Conservation (phyloP, 2,888 invertebrate genomes). For the Acrocyrtus sp. region DNA sequence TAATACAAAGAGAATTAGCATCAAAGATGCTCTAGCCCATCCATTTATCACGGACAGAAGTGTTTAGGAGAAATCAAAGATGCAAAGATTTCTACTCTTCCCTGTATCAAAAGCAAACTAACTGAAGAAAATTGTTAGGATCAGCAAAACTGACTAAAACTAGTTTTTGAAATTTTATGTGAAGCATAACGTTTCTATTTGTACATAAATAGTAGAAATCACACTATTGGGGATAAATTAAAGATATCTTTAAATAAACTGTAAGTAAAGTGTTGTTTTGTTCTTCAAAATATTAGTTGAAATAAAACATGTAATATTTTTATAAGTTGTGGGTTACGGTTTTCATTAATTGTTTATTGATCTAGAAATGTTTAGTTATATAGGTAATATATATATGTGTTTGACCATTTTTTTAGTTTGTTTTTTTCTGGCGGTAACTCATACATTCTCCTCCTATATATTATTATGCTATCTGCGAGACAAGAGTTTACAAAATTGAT, state of each 20-base stretch:
- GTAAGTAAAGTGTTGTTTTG: not conserved
- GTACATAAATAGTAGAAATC: too few species aligned
- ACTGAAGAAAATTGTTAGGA: too few species aligned
- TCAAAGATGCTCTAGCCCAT: slow-evolving; percentile 93
- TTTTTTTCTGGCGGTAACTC: not conserved
- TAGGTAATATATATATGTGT: not conserved
- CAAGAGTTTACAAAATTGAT: not conserved
- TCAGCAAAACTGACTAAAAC: too few species aligned
- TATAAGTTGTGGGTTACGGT: too few species aligned
- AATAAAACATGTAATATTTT: not conserved
- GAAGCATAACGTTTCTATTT: too few species aligned
- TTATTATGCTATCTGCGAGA: slow-evolving; percentile 66
- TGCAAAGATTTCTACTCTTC: not conserved
- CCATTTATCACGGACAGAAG: slow-evolving; percentile 96
- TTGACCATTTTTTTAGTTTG: not conserved
- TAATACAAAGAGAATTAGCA: slow-evolving; percentile 90
- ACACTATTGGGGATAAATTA: too few species aligned
- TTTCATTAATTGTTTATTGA: not conserved
- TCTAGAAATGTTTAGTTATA: not conserved
- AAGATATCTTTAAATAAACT: too few species aligned
- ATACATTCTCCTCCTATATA: not conserved
- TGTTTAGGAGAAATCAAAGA: slow-evolving; percentile 66
- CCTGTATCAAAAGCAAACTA: too few species aligned
- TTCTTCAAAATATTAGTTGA: not conserved
- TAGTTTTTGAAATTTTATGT: not conserved